Conservation (phyloP, 1,140 invertebrate genomes). For the Homarus americanus region DNA sequence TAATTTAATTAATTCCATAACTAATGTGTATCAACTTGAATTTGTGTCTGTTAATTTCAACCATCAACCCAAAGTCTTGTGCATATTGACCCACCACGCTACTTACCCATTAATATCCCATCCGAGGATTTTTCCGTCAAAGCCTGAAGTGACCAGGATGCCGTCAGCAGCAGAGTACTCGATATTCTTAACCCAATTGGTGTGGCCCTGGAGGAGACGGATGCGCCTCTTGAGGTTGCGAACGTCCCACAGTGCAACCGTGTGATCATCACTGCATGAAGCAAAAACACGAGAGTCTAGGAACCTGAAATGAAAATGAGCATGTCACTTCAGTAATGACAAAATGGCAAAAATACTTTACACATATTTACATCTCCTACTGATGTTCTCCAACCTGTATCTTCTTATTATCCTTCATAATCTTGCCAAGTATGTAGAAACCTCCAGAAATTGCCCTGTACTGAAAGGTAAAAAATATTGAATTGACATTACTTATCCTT, state of each 20-base stretch:
- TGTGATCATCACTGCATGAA: constrained; percentile 95
- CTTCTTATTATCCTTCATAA: too few relatives aligned
- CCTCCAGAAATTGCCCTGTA: too few relatives aligned
- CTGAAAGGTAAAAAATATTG: too few relatives aligned
- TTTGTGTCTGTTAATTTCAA: too few relatives aligned
- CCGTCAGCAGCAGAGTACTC: constrained; percentile 93
- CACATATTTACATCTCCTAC: too few relatives aligned
- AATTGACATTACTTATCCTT: too few relatives aligned
- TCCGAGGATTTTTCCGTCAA: constrained; percentile 95
- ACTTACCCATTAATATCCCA: constrained; percentile 94
- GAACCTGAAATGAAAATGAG: constrained; percentile 83
- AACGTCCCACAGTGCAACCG: constrained; percentile 94
- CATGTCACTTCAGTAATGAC: not conserved
- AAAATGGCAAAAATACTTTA: not conserved
- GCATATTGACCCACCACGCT: not conserved
- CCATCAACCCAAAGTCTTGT: too few relatives aligned
- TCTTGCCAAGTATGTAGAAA: too few relatives aligned
- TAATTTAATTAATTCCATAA: too few relatives aligned
- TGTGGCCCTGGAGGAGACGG: constrained; percentile 89
- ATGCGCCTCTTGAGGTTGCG: constrained; percentile 89
- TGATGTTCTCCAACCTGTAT: too few relatives aligned
- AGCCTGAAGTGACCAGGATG: constrained; percentile 91
- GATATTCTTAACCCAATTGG: constrained; percentile 98
- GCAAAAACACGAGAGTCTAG: constrained; percentile 92
- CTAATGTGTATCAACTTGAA: too few relatives aligned